A percentile compares a stretch with the other conserved stretches of the same genome.
Evolutionary conservation across 2,113 vertebrate genomes (phyloP).

Genomic region (Neolamprologus ventralis): DNA sequence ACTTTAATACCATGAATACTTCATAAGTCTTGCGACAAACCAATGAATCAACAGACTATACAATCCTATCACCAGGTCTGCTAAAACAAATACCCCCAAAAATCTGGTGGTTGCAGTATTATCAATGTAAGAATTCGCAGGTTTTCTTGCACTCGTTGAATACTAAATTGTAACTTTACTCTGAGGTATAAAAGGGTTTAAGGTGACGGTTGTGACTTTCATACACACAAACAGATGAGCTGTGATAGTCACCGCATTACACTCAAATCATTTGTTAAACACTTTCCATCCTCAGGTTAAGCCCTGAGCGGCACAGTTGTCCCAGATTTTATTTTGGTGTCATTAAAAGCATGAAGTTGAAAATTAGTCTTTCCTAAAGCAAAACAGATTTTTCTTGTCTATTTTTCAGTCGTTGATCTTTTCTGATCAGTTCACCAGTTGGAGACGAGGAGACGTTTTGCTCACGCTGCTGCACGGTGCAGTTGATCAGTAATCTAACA

Average conservation of each 20-base stretch:
- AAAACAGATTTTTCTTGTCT: neutral
- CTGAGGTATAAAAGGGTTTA: neutral
- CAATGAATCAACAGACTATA: neutral
- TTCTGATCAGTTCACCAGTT: neutral
- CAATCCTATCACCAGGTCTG: neutral
- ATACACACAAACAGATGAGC: neutral
- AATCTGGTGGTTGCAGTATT: neutral
- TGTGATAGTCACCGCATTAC: neutral
- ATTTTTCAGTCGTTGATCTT: neutral
- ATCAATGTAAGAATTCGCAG: neutral
- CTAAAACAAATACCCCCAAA: neutral
- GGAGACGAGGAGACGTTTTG: neutral
- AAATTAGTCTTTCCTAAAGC: neutral
- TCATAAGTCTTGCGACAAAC: neutral
- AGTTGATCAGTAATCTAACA: neutral
- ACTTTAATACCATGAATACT: neutral
- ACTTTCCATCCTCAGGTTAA: neutral
- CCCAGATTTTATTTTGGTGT: neutral
- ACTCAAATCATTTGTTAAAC: neutral
- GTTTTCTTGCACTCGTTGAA: neutral
- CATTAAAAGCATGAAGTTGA: neutral
- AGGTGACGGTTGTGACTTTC: neutral
- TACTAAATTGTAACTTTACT: neutral
- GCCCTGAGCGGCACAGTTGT: neutral
- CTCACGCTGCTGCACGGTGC: neutral